Conservation (phyloP, 1,140 invertebrate species). For the Penaeus japonicus region DNA sequence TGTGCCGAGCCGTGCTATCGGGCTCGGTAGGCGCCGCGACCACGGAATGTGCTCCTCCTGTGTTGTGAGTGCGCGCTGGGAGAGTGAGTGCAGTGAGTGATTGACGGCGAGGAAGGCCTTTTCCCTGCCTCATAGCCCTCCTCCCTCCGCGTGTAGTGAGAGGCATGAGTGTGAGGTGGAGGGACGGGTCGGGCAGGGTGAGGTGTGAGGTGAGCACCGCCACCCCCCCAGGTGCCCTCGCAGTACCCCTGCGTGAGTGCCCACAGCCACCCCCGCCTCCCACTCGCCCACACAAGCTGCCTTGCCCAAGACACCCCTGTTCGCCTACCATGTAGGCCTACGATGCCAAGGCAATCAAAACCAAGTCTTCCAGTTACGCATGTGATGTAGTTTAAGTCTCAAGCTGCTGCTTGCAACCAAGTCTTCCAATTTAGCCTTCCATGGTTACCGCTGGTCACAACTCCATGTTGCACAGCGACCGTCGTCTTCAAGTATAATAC, state of each 20-base stretch:
- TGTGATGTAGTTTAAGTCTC: conserved; percentile 31
- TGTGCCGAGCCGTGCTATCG: background rate
- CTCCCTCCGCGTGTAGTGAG: background rate
- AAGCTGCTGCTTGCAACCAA: background rate
- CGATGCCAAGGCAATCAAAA: background rate
- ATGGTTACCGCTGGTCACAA: no score
- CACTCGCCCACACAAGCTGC: background rate
- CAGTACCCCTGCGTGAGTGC: background rate
- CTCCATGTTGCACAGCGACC: no score
- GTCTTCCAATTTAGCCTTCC: conserved; percentile 16
- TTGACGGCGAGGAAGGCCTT: no score
- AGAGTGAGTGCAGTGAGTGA: no score
- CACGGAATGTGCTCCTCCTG: no score
- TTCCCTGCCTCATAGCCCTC: no score
- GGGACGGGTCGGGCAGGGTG: background rate
- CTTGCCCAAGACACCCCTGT: background rate
- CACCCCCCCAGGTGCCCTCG: background rate
- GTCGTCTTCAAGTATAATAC: no score
- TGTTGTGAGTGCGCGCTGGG: no score
- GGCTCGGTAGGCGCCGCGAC: background rate
- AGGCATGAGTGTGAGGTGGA: conserved; percentile 19
- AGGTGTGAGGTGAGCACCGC: conserved; percentile 10
- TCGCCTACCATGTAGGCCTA: background rate
- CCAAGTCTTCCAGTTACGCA: conserved; percentile 21
- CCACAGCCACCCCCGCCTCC: background rate